These are phyloP conservation scores for Euplexia lucipara DNA, from an alignment of 2,888 invertebrate genomes.

Conservation along the genomic window DNA sequence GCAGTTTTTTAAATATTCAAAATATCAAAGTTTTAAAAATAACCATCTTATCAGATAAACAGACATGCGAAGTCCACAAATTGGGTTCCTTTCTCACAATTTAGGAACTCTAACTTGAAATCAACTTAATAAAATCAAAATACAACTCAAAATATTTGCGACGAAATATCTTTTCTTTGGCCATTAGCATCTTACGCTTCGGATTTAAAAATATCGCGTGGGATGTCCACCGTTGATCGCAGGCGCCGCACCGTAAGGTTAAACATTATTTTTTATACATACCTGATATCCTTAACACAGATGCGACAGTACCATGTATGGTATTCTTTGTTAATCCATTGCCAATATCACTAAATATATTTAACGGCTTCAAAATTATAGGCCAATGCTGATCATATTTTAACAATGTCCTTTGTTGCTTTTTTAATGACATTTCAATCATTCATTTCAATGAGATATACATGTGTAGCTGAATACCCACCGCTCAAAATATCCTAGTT, in stretches of 20 bases:
- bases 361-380: background rate
- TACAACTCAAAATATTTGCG: background rate
- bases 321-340: slow-evolving; percentile 21
- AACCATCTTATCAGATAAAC: too few species aligned
- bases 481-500: too few species aligned
- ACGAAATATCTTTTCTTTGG: background rate
- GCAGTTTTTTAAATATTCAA: too few species aligned
- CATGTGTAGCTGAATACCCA: too few species aligned
- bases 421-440: too few species aligned
- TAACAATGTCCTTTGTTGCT: too few species aligned
- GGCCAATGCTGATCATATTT: too few species aligned
- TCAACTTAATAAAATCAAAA: background rate
- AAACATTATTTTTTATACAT: slow-evolving; percentile 8
- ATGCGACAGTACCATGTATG: slow-evolving; percentile 27
- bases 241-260: slow-evolving; percentile 11
- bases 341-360: slow-evolving; percentile 2
- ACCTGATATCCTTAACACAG: slow-evolving; percentile 61
- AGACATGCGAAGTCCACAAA: too few species aligned
- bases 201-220: slow-evolving; percentile 12
- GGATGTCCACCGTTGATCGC: slow-evolving; percentile 35
- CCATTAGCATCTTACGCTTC: slow-evolving; percentile 17
- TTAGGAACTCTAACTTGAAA: background rate
- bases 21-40: too few species aligned
- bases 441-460: too few species aligned
- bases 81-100: too few species aligned